Conservation (phyloP, 1,140 invertebrate species). For the Calosoma granatense region DNA sequence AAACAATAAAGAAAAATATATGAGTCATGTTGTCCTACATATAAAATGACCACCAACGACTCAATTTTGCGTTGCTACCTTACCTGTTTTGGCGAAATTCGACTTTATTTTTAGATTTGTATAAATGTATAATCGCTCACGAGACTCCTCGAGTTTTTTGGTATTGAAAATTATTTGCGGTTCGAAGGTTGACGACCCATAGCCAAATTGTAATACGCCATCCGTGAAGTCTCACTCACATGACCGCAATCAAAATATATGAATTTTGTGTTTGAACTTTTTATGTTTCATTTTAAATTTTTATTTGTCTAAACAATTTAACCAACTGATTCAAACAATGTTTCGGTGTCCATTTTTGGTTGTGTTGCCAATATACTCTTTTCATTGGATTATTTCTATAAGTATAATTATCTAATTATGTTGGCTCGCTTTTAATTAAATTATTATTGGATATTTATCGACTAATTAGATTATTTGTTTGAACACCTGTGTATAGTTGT, state of each 20-base stretch:
- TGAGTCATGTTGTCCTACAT: neutral
- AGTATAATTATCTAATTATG: too few relatives aligned
- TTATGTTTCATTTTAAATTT: too few relatives aligned
- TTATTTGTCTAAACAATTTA: too few relatives aligned
- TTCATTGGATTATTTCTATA: neutral
- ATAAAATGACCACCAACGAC: neutral
- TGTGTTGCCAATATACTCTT: neutral
- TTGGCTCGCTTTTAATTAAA: too few relatives aligned
- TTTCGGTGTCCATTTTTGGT: neutral
- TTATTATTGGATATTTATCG: too few relatives aligned
- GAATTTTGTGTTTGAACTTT: too few relatives aligned
- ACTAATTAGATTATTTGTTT: too few relatives aligned
- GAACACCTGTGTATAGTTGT: neutral
- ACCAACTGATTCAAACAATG: too few relatives aligned
- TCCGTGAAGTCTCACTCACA: too few relatives aligned
- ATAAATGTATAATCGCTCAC: slow-evolving; percentile 1
- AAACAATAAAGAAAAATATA: neutral
- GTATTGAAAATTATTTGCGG: slow-evolving; percentile 1
- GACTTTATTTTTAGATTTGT: slow-evolving; percentile 1
- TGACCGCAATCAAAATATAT: too few relatives aligned
- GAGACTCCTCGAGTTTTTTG: neutral
- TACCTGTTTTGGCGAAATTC: slow-evolving; percentile 2
- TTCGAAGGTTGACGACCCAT: neutral
- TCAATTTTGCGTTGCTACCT: neutral
- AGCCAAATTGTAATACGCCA: neutral